phyloP scores from a whole-genome alignment of 2,113 vertebrate species.

The Oplegnathus fasciatus region DNA sequence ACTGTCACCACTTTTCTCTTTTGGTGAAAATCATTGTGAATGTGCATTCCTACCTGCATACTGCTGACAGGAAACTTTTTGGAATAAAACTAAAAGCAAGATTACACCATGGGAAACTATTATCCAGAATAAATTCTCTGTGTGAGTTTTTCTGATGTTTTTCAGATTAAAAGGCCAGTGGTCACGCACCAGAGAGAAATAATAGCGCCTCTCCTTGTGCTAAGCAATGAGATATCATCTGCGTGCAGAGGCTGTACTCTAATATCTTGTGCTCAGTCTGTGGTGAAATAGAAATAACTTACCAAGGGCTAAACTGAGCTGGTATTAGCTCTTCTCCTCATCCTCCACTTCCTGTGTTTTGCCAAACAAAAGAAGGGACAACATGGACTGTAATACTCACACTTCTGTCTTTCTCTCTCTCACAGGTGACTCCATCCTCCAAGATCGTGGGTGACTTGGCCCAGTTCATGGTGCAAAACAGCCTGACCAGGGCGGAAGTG shows the following conservation, averaged over 20 bases:
- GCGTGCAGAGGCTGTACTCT: slow-evolving; percentile 1
- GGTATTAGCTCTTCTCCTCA: background rate
- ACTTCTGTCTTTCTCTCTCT: background rate
- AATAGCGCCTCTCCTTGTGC: background rate
- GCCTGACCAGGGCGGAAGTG: slow-evolving; percentile 87
- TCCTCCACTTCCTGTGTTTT: background rate
- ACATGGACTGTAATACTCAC: background rate
- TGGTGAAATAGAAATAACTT: slow-evolving; percentile 12
- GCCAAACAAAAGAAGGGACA: background rate
- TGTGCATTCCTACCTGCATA: slow-evolving; percentile 2
- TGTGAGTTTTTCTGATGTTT: background rate
- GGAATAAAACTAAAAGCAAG: background rate
- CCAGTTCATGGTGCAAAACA: slow-evolving; percentile 98
- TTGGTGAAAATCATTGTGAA: slow-evolving; percentile 8
- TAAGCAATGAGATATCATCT: slow-evolving; percentile 15
- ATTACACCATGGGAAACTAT: slow-evolving; percentile 7
- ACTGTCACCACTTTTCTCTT: slow-evolving; percentile 35
- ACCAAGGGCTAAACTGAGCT: background rate
- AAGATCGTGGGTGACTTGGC: slow-evolving; percentile 98
- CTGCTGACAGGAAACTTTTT: background rate
- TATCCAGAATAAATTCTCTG: background rate
- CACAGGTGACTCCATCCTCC: slow-evolving; percentile 93
- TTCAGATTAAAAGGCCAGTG: slow-evolving; percentile 17
- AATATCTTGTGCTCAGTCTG: slow-evolving; percentile 2
- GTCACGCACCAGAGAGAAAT: slow-evolving; percentile 10